phyloP scores from a whole-genome alignment of 2,113 vertebrate species.

The Clupea harengus region DNA sequence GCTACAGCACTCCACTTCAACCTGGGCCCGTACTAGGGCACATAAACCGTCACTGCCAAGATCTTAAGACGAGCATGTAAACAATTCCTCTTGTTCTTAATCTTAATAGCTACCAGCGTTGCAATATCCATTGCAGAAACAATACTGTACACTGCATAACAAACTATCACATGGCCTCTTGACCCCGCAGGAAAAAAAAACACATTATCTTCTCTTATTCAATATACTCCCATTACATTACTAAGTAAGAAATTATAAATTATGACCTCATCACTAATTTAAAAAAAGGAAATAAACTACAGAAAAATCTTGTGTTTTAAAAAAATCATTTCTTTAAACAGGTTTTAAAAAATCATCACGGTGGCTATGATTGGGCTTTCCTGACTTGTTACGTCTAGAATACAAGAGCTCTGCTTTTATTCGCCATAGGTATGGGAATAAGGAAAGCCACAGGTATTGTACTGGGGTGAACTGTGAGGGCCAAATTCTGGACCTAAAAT shows the following conservation, averaged over 20 bases:
- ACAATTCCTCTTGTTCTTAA: conserved; percentile 53
- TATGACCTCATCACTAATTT: conserved; percentile 35
- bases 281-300: conserved; percentile 22
- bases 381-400: neutral
- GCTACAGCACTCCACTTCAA: conserved; percentile 31
- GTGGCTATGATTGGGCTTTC: conserved; percentile 4
- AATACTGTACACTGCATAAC: conserved; percentile 65
- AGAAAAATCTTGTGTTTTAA: conserved; percentile 21
- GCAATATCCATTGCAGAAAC: conserved; percentile 65
- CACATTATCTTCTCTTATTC: conserved; percentile 36
- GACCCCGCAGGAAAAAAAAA: conserved; percentile 35
- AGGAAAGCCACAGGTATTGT: neutral
- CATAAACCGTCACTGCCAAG: conserved; percentile 36
- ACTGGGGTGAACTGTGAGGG: neutral
- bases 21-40: conserved; percentile 35
- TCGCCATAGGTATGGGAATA: neutral
- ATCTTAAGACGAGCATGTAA: conserved; percentile 54
- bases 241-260: conserved; percentile 40
- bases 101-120: conserved; percentile 52
- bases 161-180: conserved; percentile 42
- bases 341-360: conserved; percentile 10
- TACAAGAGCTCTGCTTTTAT: neutral
- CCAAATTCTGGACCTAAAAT: neutral
- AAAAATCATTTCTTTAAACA: conserved; percentile 30
- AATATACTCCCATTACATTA: conserved; percentile 39